phyloP scores from a whole-genome alignment of 2,888 invertebrate genomes.

The Poecilus cupreus region DNA sequence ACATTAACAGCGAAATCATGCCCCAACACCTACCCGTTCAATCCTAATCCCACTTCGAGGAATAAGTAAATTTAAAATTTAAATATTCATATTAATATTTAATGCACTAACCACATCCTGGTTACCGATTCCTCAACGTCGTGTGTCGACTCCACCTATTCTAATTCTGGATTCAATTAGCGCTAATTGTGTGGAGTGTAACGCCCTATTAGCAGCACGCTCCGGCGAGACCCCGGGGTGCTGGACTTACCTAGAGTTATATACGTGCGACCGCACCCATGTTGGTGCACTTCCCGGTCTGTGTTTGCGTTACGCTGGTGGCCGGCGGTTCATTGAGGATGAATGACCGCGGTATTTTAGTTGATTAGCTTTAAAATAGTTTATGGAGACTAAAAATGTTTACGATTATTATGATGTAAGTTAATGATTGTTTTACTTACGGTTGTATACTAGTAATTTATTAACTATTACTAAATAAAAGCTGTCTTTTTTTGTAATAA shows the following conservation, averaged over 20 bases:
- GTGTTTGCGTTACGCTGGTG: too few species aligned
- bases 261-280: constrained; percentile 35
- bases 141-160: constrained; percentile 43
- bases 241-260: constrained; percentile 26
- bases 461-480: too few species aligned
- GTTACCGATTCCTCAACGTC: not conserved
- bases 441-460: too few species aligned
- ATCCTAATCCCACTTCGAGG: not conserved
- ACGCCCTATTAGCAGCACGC: constrained; percentile 33
- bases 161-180: constrained; percentile 51
- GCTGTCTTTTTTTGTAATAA: too few species aligned
- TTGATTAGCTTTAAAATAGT: too few species aligned
- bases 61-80: constrained; percentile 13
- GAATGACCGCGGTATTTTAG: too few species aligned
- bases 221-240: not conserved
- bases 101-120: not conserved
- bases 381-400: too few species aligned
- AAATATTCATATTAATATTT: not conserved
- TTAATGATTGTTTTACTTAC: not conserved
- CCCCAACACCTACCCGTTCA: not conserved
- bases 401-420: not conserved
- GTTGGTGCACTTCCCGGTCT: not conserved
- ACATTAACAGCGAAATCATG: too few species aligned
- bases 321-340: too few species aligned
- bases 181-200: constrained; percentile 50